Evolutionary conservation across 2,888 invertebrate genomes (phyloP).

Genomic region (Mantis religiosa): DNA sequence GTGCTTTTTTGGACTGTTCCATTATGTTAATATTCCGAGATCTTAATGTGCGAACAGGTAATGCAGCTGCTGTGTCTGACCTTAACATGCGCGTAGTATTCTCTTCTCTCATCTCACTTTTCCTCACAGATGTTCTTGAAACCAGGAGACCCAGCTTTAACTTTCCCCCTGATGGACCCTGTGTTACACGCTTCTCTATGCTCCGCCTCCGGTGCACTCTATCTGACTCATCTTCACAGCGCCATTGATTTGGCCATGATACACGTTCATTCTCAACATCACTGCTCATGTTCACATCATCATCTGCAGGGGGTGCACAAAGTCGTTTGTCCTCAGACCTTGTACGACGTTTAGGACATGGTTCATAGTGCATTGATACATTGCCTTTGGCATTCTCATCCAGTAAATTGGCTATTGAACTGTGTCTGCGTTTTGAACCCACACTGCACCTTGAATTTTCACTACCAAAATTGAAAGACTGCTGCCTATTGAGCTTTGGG

Average conservation of each 20-base stretch:
- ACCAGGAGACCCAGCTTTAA: neutral
- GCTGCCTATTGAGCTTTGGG: neutral
- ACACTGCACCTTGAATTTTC: neutral
- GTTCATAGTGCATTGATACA: neutral
- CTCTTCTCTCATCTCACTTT: neutral
- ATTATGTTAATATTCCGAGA: conserved; percentile 7
- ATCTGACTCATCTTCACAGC: neutral
- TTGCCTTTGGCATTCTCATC: neutral
- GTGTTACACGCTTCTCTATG: neutral
- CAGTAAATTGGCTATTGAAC: neutral
- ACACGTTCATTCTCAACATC: conserved; percentile 15
- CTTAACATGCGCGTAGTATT: neutral
- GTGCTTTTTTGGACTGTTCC: neutral
- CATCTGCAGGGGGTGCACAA: neutral
- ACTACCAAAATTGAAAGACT: neutral
- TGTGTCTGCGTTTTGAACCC: neutral
- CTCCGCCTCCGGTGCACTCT: neutral
- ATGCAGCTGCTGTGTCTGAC: neutral
- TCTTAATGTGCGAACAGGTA: conserved; percentile 3
- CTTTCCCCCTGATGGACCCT: neutral
- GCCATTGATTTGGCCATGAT: conserved; percentile 4
- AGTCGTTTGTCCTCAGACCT: conserved; percentile 10
- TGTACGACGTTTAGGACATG: neutral
- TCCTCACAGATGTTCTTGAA: neutral
- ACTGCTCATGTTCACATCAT: neutral